Conservation (phyloP, 1,140 invertebrate species). For the Drosophila sp. region DNA sequence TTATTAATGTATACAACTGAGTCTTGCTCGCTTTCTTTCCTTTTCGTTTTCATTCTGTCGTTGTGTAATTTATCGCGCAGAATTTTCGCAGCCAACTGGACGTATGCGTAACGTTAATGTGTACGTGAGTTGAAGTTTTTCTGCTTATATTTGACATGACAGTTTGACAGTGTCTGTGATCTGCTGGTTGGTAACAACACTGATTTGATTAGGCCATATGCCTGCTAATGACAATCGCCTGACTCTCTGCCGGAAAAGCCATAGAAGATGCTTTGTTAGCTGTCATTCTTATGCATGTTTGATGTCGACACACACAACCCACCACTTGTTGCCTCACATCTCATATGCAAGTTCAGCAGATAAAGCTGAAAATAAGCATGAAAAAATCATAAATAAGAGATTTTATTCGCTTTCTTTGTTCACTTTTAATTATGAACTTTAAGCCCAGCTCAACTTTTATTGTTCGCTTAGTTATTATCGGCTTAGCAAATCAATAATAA, state of each 20-base stretch:
- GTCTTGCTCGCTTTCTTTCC: constrained; percentile 8
- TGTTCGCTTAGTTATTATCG: constrained; percentile 6
- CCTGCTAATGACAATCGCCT: constrained; percentile 49
- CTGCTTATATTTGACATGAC: not conserved
- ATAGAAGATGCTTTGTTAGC: constrained; percentile 23
- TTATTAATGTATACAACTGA: constrained; percentile 49
- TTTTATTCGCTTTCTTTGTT: not conserved
- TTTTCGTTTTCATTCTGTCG: not conserved
- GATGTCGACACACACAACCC: not conserved
- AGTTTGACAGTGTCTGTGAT: not conserved
- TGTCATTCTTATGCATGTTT: constrained; percentile 13
- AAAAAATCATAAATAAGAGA: not conserved
- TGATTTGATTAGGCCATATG: constrained; percentile 58
- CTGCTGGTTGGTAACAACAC: constrained; percentile 21
- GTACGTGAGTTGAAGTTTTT: constrained; percentile 12
- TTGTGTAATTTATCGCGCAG: constrained; percentile 45
- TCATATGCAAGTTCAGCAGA: not conserved
- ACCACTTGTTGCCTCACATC: not conserved
- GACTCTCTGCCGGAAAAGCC: not conserved
- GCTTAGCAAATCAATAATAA: constrained; percentile 22
- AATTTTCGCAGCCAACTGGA: constrained; percentile 32
- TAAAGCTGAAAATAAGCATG: not conserved
- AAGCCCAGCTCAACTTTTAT: not conserved
- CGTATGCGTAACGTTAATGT: constrained; percentile 43
- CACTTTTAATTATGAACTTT: constrained; percentile 5